Conservation (phyloP, 64 coral and sea anemone species). For the Astreopora myriophthalma region DNA sequence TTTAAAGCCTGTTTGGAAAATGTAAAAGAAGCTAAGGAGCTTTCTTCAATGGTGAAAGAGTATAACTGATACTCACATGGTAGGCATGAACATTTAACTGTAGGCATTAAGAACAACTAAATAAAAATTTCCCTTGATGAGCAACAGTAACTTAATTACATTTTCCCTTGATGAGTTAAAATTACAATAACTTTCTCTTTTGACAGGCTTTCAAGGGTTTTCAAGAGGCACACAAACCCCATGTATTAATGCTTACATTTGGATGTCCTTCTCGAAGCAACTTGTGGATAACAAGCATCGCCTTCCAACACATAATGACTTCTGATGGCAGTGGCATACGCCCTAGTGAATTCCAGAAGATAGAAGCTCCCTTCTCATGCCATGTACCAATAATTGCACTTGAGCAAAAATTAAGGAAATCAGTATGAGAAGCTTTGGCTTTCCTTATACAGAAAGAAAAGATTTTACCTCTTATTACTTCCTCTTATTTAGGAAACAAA, state of each 20-base stretch:
- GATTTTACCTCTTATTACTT: too few species aligned
- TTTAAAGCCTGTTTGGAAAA: conserved; percentile 64
- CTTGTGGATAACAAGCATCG: conserved; percentile 93
- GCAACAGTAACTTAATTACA: too few species aligned
- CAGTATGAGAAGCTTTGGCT: neutral
- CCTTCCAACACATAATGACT: conserved; percentile 97
- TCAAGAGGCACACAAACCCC: too few species aligned
- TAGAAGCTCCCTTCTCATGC: conserved; percentile 90
- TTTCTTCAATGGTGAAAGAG: neutral
- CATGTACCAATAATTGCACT: conserved; percentile 98
- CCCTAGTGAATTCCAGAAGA: conserved; percentile 88
- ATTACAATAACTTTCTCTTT: too few species aligned
- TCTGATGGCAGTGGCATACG: conserved; percentile 88
- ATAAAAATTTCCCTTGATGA: too few species aligned
- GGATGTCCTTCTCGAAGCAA: conserved; percentile 94
- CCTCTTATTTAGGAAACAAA: too few species aligned
- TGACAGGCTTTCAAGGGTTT: too few species aligned
- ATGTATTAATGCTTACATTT: conserved; percentile 59
- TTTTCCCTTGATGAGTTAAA: too few species aligned
- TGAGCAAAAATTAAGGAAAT: conserved; percentile 65
- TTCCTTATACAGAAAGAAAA: neutral
- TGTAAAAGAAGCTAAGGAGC: neutral
- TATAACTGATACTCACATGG: too few species aligned
- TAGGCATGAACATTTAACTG: too few species aligned
- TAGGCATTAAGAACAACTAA: too few species aligned